Evolutionary conservation across 1,140 invertebrate genomes (phyloP), one percentile per base, ranked within the genome.

Genomic region (Diploscapter pachys): DNA sequence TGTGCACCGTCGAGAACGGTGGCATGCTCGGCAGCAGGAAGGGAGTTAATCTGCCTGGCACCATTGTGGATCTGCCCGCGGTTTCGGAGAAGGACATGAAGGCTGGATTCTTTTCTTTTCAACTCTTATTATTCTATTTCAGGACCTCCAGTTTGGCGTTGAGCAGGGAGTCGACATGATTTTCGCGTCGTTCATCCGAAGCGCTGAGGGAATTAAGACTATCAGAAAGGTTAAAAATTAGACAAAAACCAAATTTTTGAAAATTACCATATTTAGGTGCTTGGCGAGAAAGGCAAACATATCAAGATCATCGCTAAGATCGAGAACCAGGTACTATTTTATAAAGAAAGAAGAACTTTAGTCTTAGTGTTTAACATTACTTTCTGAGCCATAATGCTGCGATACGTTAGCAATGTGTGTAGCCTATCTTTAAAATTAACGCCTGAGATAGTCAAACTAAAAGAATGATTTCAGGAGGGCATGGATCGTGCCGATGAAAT

Each of bases 151-250:
- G 71, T 98, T 99, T 86, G 97, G 95, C 75, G 93, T 98, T 6
- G 92, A 97, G 80, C 93, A 86, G 50, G 78, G 87, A 79, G 88
- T 99, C n/a, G 97, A 99, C 83, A 98, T 99, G 91, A 90, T 99
- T 72, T 99, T 99, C 86, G 96, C 96, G 0, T 98, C 96, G 0
- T 99, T 99, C 87, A 98, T 99, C 83, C 90, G 96, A 79, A 92
- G 94, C 87, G 96, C 92, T 54, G 89, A 89, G 2, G 96, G 93
- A 59, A 89, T 99, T 6, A 87, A 90, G 4, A 93, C 96, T 86
- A 98, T 99, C 78, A 90, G 95, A 62, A 85, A 88, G 50, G 73
- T 68, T 11, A 9, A 68, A 8, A 8, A n/a, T 59, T 59, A 49
- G 13, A 9, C 11, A 31, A 59, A 59, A 61, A 0, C 6, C 13